These are phyloP conservation scores for Furcifer pardalis DNA, from an alignment of 2,797 vertebrate genomes.

Conservation along the genomic window DNA sequence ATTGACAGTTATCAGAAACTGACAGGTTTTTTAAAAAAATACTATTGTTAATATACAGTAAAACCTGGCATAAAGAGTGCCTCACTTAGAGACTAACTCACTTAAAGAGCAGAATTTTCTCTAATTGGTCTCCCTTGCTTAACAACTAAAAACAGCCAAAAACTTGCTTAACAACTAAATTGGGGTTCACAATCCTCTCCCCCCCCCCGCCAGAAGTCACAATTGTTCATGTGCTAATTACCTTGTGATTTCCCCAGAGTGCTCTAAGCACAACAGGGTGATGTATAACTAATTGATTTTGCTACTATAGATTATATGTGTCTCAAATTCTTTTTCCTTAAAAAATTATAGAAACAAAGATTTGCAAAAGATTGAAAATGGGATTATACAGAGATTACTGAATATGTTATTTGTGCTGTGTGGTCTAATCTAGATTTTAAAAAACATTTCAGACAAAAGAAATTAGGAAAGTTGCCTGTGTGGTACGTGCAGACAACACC, in stretches of 20 bases:
- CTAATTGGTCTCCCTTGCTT: no score
- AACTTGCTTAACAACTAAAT: no score
- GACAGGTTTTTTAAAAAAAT: slow-evolving; percentile 47
- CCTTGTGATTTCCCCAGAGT: no score
- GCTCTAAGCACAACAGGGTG: no score
- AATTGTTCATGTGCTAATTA: no score
- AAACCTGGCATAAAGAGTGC: no score
- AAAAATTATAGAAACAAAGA: slow-evolving; percentile 17
- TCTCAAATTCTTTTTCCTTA: not conserved
- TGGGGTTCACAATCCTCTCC: no score
- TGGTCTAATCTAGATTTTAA: slow-evolving; percentile 10
- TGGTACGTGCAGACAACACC: not conserved
- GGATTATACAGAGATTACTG: slow-evolving; percentile 17
- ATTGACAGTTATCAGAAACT: slow-evolving; percentile 76
- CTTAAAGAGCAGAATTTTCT: no score
- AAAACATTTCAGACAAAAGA: not conserved
- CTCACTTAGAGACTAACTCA: no score
- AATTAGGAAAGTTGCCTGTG: slow-evolving; percentile 1
- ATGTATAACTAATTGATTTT: no score
- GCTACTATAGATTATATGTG: not conserved
- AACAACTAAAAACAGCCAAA: no score
- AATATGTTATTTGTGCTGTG: not conserved
- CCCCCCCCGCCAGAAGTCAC: no score
- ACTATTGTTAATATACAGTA: slow-evolving; percentile 34
- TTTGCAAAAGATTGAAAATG: slow-evolving; percentile 7